phyloP scores from a whole-genome alignment of 2,888 invertebrate species.

The Spodoptera exigua region DNA sequence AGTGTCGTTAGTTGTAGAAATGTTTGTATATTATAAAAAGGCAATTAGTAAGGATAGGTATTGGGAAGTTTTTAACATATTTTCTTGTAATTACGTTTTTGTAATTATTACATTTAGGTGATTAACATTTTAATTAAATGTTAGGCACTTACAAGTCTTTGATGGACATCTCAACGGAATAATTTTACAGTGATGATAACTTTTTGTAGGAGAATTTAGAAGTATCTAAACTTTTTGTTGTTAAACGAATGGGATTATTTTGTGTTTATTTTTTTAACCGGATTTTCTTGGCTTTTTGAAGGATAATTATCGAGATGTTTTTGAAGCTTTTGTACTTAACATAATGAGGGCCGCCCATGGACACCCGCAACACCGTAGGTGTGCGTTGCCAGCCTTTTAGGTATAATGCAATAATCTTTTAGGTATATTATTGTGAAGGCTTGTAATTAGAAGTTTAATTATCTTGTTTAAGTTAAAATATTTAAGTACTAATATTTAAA shows the following conservation, averaged over 20 bases:
- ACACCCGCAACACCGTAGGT: no score
- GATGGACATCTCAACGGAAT: slow-evolving; percentile 15
- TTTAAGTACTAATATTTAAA: no score
- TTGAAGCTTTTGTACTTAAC: no score
- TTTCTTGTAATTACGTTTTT: slow-evolving; percentile 40
- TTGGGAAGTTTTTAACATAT: slow-evolving; percentile 47
- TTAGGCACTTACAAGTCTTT: slow-evolving; percentile 20
- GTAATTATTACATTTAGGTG: slow-evolving; percentile 47
- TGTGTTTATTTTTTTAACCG: no score
- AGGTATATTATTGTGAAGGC: no score
- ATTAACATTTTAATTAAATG: slow-evolving; percentile 53
- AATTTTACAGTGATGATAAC: slow-evolving; percentile 11
- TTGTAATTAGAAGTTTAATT: no score
- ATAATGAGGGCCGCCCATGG: no score
- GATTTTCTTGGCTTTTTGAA: no score
- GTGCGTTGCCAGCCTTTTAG: no score
- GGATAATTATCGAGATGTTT: no score
- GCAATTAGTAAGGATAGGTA: slow-evolving; percentile 64
- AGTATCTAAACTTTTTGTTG: background rate
- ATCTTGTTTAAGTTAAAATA: no score
- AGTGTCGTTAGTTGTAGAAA: slow-evolving; percentile 1
- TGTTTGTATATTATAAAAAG: slow-evolving; percentile 56
- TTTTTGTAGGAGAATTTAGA: slow-evolving; percentile 2
- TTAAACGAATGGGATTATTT: background rate
- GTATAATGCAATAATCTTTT: no score